Evolutionary conservation across 2,888 invertebrate genomes (phyloP), one percentile per base, ranked within the genome.

Genomic region (Endomychus coccineus): DNA sequence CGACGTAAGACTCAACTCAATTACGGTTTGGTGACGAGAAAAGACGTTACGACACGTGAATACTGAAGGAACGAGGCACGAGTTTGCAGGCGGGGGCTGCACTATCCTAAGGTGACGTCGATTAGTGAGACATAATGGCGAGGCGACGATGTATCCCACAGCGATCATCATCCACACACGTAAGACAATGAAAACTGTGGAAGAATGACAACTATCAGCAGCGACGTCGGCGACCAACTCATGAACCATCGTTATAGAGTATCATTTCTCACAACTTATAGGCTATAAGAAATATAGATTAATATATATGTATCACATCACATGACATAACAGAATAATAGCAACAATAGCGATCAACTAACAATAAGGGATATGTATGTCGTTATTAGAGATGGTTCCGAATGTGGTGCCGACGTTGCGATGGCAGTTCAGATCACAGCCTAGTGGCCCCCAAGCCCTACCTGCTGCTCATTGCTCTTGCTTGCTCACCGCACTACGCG

Each of bases 291-390:
- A 64, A 53, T 55, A 56, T 54, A 56, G 45, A 44, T 45, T 38
- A 38, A 33, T 38, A 55, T 51, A 54, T 64, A 62, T 58, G 59
- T 62, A 64, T 65, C 64, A 64, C 63, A 65, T 64, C 59, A 63
- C 61, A 59, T 56, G 54, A 56, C 56, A 61, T 61, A 67, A 67
- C 67, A 66, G 64, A 66, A 67, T 63, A 67, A 66, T 66, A 64
- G 60, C 61, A 65, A 64, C 63, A 67, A 65, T 61, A 61, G 62
- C 59, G 57, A 57, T 61, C 50, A 65, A 64, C 62, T 66, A 67
- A 67, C 67, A 67, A 67, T 65, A 65, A 63, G 62, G 64, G 67
- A 67, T 67, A 67, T 67, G 67, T 67, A 67, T 66, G 61, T 65
- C 52, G 58, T 64, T 66, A 64, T 65, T 62, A 57, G 54, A 54